phyloP scores from a whole-genome alignment of 92 coral and sea anemone species.

The Zoanthus gigantus region DNA sequence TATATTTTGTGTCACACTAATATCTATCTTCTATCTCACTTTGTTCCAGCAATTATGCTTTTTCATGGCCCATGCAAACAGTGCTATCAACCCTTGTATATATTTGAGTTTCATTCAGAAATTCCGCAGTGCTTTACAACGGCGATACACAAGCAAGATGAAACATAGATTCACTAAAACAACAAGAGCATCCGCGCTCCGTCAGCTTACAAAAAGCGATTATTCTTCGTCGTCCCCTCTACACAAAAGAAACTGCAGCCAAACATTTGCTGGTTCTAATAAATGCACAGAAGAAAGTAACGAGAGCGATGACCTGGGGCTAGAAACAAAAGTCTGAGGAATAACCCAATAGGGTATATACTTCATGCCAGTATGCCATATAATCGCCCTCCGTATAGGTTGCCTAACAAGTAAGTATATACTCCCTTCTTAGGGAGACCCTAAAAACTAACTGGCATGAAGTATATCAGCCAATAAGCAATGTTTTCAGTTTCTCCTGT shows the following conservation, averaged over 20 bases:
- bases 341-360: not conserved
- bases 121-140: conserved; percentile 26
- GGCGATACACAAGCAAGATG: conserved; percentile 36
- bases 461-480: too few relatives aligned
- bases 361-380: too few relatives aligned
- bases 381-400: too few relatives aligned
- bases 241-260: not conserved
- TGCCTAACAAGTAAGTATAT: too few relatives aligned
- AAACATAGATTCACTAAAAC: not conserved
- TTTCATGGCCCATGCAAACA: conserved; percentile 37
- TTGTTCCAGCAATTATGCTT: conserved; percentile 26
- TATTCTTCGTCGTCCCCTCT: not conserved
- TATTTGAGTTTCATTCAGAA: conserved; percentile 38
- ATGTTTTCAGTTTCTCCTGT: too few relatives aligned
- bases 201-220: conserved; percentile 20
- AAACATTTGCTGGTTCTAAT: not conserved
- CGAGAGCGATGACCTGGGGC: conserved; percentile 12
- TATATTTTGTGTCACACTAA: not conserved
- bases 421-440: too few relatives aligned
- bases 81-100: conserved; percentile 42
- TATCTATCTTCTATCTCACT: not conserved
- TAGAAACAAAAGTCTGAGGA: conserved; percentile 30
- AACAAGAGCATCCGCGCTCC: not conserved
- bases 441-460: too few relatives aligned
- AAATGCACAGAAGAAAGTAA: conserved; percentile 25